Evolutionary conservation across 2,113 vertebrate genomes (phyloP).

Genomic region (Anser brachyrhynchus): DNA sequence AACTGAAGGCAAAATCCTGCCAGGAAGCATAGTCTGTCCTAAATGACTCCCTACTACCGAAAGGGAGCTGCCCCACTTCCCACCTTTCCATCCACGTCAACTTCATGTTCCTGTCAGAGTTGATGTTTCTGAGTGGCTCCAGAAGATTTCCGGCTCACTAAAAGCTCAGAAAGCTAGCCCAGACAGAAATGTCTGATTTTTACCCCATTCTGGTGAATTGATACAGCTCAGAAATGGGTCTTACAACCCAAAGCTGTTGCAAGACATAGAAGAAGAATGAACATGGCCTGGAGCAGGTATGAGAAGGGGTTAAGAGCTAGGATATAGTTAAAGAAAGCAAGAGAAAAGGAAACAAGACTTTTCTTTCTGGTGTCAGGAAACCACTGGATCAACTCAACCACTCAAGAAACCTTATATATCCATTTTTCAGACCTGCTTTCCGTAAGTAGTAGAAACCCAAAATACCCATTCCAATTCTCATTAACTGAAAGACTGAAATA

Average conservation of each 20-base stretch:
- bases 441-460: not conserved
- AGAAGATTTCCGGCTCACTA: not conserved
- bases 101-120: not conserved
- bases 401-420: not conserved
- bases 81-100: not conserved
- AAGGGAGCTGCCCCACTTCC: not conserved
- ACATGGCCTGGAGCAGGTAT: not conserved
- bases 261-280: not conserved
- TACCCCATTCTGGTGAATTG: not conserved
- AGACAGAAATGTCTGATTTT: not conserved
- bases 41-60: not conserved
- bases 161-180: not conserved
- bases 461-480: not conserved
- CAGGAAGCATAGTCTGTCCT: not conserved
- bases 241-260: not conserved
- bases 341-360: not conserved
- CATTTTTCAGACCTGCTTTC: not conserved
- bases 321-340: not conserved
- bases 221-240: not conserved
- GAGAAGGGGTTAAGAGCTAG: not conserved
- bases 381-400: not conserved
- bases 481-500: not conserved
- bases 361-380: not conserved
- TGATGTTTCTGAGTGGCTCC: not conserved
- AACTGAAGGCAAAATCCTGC: not conserved